phyloP scores from a whole-genome alignment of 1,140 invertebrate genomes.

The Brachionus plicatilis region DNA sequence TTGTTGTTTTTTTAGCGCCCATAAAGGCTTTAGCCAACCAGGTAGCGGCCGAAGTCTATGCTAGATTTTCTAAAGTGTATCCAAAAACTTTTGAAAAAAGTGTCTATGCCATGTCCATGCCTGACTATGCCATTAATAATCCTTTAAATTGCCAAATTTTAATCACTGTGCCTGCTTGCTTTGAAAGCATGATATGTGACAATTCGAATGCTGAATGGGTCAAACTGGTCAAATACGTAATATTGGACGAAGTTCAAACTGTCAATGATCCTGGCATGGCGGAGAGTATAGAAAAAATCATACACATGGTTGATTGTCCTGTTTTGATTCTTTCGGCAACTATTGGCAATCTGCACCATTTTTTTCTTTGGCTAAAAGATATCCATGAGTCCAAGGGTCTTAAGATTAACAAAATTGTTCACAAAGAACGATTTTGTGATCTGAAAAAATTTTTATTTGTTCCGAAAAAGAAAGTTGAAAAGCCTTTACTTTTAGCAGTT shows the following conservation, averaged over 20 bases:
- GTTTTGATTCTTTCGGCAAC: neutral
- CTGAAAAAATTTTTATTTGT: neutral
- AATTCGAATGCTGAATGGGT: neutral
- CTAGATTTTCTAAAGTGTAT: neutral
- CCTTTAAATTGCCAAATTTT: neutral
- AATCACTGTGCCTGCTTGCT: neutral
- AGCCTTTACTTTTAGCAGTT: neutral
- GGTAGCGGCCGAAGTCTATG: neutral
- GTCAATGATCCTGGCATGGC: neutral
- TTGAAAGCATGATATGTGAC: neutral
- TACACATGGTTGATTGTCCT: neutral
- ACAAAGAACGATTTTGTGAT: neutral
- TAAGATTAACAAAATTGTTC: neutral
- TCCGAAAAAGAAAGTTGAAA: neutral
- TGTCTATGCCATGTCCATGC: neutral
- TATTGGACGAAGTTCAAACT: conserved; percentile 13
- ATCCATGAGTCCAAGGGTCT: neutral
- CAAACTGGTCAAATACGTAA: neutral
- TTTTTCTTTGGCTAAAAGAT: neutral
- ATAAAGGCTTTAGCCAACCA: neutral
- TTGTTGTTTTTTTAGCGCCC: neutral
- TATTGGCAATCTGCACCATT: neutral
- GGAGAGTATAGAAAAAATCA: neutral
- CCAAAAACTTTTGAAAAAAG: conserved; percentile 7
- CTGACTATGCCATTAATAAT: neutral